Conservation (phyloP, 30 jellyfish, hydroid and myxozoan species). For the Aurelia sp. region DNA sequence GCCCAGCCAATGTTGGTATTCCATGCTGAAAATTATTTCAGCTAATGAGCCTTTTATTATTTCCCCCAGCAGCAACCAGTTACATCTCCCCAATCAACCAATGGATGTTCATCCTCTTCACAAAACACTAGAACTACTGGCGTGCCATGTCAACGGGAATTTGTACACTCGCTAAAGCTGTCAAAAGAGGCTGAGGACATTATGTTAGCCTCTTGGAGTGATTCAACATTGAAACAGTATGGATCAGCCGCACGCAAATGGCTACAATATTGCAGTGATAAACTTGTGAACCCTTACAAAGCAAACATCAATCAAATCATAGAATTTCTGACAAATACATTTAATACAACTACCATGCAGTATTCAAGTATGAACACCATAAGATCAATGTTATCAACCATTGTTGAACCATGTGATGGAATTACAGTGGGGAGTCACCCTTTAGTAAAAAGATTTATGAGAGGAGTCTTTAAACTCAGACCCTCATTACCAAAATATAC, state of each 20-base stretch:
- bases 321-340: slow-evolving; percentile 15
- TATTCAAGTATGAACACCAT: slow-evolving; percentile 27
- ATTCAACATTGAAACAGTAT: slow-evolving; percentile 11
- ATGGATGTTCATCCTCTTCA: slow-evolving; percentile 36
- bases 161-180: not conserved
- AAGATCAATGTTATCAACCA: slow-evolving; percentile 13
- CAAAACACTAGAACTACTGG: slow-evolving; percentile 36
- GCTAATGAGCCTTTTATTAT: slow-evolving; percentile 6
- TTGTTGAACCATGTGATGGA: not conserved
- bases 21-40: not conserved
- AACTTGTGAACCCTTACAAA: not conserved
- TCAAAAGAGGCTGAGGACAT: slow-evolving; percentile 5
- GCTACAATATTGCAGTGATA: slow-evolving; percentile 2
- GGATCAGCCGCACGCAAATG: not conserved
- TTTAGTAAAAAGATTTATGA: slow-evolving; percentile 6
- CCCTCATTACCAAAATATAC: slow-evolving; percentile 17
- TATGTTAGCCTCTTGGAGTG: slow-evolving; percentile 6
- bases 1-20: slow-evolving; percentile 62
- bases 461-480: slow-evolving; percentile 8
- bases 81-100: slow-evolving; percentile 32
- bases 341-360: slow-evolving; percentile 8
- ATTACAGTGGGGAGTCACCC: slow-evolving; percentile 36
- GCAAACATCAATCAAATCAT: slow-evolving; percentile 2
- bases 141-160: slow-evolving; percentile 22
- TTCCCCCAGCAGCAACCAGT: slow-evolving; percentile 50